Evolutionary conservation across 2,888 invertebrate genomes (phyloP), one percentile per base, ranked within the genome.

Genomic region (Sclerodermus sp.): DNA sequence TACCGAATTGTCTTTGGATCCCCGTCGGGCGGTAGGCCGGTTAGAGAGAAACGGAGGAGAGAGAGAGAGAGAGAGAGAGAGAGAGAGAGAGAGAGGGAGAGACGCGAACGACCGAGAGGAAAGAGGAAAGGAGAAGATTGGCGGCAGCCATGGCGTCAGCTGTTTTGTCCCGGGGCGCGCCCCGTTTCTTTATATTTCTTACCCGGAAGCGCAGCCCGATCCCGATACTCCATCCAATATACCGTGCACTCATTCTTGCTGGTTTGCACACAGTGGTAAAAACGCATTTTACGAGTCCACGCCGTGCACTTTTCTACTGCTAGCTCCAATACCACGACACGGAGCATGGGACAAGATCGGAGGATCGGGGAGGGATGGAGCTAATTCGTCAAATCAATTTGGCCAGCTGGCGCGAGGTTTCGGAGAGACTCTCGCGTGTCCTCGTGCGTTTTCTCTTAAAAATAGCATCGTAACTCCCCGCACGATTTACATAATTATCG

Each of bases 1-100:
- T 71, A 67, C 65, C 67, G 68, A 73, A 74, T 76, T 74, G 73
- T 73, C 71, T 74, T 71, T 74, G 70, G 75, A 76, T 73, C 73
- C 68, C 69, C n/a, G n/a, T 55, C 58, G 63, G 63, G 67, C 65
- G 62, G 66, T 54, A 58, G n/a, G n/a, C n/a, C 53, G 42, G 46
- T 32, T 55, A 42, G 53, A 42, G 38, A 14, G 17, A 32, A 32
- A 38, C 40, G 56, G 52, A 55, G 57, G 60, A 57, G 54, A 58
- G 52, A 42, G 38, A 15, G 17, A 34, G 36, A 39, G 41, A 56
- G 53, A 56, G 58, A 62, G n/a, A n/a, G 56, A 52, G 55, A 57
- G 60, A 57, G 54, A 58, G 52, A 42, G 38, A 15, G 17, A 34
- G 36, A 39, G 41, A 56, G 53, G 55, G 55, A 58, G 56, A 44